Evolutionary conservation across 2,888 invertebrate genomes (phyloP).

Genomic region (Gibbula magus): DNA sequence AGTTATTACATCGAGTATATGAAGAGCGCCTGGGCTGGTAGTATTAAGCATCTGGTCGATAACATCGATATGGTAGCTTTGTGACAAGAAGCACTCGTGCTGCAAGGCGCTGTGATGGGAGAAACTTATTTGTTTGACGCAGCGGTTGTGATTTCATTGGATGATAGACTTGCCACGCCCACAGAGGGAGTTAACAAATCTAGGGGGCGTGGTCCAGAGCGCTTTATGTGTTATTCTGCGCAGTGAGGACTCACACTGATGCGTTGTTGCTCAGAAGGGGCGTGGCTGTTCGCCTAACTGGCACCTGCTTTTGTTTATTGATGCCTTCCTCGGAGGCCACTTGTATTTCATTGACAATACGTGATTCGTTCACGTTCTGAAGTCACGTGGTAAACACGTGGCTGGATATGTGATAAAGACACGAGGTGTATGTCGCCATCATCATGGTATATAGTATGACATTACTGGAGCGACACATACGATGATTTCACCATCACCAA

Average conservation of each 20-base stretch:
- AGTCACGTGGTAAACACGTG: slow-evolving; percentile 9
- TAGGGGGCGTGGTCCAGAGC: neutral
- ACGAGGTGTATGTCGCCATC: neutral
- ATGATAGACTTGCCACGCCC: neutral
- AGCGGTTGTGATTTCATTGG: slow-evolving; percentile 19
- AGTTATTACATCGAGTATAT: slow-evolving; percentile 13
- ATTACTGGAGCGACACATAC: neutral
- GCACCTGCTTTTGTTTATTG: slow-evolving; percentile 16
- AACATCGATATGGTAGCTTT: slow-evolving; percentile 17
- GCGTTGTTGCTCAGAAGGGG: slow-evolving; percentile 23
- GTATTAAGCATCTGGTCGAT: slow-evolving; percentile 19
- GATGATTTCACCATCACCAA: neutral
- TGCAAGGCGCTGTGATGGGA: slow-evolving; percentile 10
- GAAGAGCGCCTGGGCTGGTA: slow-evolving; percentile 10
- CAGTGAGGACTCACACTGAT: slow-evolving; percentile 1
- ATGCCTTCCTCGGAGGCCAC: neutral
- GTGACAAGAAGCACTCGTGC: slow-evolving; percentile 11
- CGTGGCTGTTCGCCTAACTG: slow-evolving; percentile 16
- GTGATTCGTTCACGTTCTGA: neutral
- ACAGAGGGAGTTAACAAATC: neutral
- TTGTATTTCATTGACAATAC: slow-evolving; percentile 4
- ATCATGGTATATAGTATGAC: neutral
- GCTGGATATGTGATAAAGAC: neutral
- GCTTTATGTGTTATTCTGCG: neutral
- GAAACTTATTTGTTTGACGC: neutral